Evolutionary conservation across 2,113 vertebrate genomes (phyloP), one percentile per base, ranked within the genome.

Genomic region (Archilochus colubris): DNA sequence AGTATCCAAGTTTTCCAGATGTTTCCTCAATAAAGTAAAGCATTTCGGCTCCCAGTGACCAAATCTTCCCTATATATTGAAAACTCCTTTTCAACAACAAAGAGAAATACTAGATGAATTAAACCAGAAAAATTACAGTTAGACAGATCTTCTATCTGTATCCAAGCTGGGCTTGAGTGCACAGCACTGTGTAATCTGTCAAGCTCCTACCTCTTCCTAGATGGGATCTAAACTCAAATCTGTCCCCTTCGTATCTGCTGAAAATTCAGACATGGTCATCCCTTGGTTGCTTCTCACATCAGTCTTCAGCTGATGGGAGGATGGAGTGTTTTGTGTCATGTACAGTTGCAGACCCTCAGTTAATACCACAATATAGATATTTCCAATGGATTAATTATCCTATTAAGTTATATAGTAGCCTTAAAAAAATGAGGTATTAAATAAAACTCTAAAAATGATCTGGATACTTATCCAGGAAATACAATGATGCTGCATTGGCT

Each of bases 1-100:
- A 95, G 61, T 81, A 94, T 88, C 72, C 86, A 87, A 83, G 68
- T 90, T 93, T 95, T 93, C 89, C 95, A 95, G 96, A 96, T 95
- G 91, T 95, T 97, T 95, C 93, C 93, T 93, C 96, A 95, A 95
- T 93, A 94, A 95, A 95, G 64, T 63, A 92, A 92, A 77, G 53
- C 43, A 61, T 70, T 91, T 94, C 9, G 1, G 25, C 23, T 92
- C n/a, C 18, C 73, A 75, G 22, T 90, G 82, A 86, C 84, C 76
- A 88, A 80, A 69, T 80, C 70, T 91, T 91, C 61, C 22, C 53
- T 68, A 77, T 77, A 87, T 69, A 81, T 90, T 93, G 54, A 83
- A 86, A 89, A 11, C 25, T 93, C 33, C 23, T 90, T 94, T 89
- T 63, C 68, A 95, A 80, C 44, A 76, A 91, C 68, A 91, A 85